These are phyloP conservation scores for Zoanthus gigantus DNA, from an alignment of 92 coral and sea anemone genomes.

Conservation along the genomic window DNA sequence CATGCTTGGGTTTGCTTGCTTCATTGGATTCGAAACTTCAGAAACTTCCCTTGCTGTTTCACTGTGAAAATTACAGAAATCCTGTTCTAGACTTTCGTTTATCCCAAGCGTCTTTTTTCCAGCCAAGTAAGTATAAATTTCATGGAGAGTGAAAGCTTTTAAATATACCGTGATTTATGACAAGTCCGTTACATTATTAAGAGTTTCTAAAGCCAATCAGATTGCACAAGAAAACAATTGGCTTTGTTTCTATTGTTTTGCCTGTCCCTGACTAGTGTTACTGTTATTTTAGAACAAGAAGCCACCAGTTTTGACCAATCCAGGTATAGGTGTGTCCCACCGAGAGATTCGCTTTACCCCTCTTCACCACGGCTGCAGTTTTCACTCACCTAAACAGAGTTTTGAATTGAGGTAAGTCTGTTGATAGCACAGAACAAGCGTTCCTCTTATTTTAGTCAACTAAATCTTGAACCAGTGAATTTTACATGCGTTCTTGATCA, in stretches of 20 bases:
- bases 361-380: background rate
- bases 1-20: slow-evolving; percentile 52
- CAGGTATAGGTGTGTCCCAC: slow-evolving; percentile 40
- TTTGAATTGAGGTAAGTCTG: slow-evolving; percentile 18
- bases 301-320: slow-evolving; percentile 42
- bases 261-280: slow-evolving; percentile 45
- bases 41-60: slow-evolving; percentile 1
- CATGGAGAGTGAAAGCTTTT: background rate
- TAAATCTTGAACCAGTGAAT: slow-evolving; percentile 20
- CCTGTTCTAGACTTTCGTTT: background rate
- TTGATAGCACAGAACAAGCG: background rate
- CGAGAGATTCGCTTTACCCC: slow-evolving; percentile 7
- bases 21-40: slow-evolving; percentile 24
- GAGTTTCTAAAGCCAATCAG: slow-evolving; percentile 28
- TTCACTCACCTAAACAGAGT: background rate
- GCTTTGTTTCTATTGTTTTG: slow-evolving; percentile 44
- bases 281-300: slow-evolving; percentile 40
- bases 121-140: background rate
- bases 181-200: background rate
- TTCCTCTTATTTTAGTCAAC: background rate
- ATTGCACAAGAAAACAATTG: background rate
- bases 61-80: background rate
- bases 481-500: slow-evolving; percentile 27
- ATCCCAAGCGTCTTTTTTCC: background rate
- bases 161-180: slow-evolving; percentile 12